Base-by-base conservation (phyloP, 2,113 vertebrate genomes). In the Puffinus mauretanicus region DNA sequence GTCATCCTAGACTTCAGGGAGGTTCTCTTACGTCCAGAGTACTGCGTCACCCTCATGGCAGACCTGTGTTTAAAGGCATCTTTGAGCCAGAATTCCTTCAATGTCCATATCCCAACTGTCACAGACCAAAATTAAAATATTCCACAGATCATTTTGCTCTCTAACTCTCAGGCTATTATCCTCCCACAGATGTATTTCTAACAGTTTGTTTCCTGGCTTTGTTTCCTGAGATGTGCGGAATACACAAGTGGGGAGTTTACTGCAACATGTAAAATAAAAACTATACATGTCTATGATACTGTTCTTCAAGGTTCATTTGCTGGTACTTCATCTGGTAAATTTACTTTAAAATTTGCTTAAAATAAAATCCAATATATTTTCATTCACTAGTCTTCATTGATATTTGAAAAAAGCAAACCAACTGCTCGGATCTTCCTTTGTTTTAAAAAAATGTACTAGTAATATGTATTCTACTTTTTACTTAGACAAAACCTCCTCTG, bases 11-110 rank as follows among this genome's bases (percentile, higher is more conserved):
- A 32, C 10, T 60, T 52, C 44, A 19, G 51, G 38, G 60, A 61
- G 42, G 52, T 11, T 57, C 40, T 36, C 22, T 10, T 7, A 8
- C 22, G 14, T 1, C 24, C 46, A 55, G 6, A 1, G 13, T 3
- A 7, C 2, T 4, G 46, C 27, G 18, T 15, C 29, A 20, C 2
- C 20, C 67, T 27, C 7, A 4, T 0, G 3, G 12, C 75, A 66
- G 34, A 32, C 1, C 22, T 16, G 29, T 1, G 25, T 36, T 54
- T 34, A 30, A 47, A 83, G 32, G 46, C 18, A 19, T 7, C 51
- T 27, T 27, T 21, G 36, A 16, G 84, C 13, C 73, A 71, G 13
- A 82, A 67, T 32, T 54, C 54, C 69, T 76, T 24, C 70, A 17
- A 15, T 7, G 40, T 16, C 44, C 29, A 3, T 1, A 30, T 7